Base-by-base conservation (phyloP, 2,113 vertebrate species). In the Gobiocypris rarus region DNA sequence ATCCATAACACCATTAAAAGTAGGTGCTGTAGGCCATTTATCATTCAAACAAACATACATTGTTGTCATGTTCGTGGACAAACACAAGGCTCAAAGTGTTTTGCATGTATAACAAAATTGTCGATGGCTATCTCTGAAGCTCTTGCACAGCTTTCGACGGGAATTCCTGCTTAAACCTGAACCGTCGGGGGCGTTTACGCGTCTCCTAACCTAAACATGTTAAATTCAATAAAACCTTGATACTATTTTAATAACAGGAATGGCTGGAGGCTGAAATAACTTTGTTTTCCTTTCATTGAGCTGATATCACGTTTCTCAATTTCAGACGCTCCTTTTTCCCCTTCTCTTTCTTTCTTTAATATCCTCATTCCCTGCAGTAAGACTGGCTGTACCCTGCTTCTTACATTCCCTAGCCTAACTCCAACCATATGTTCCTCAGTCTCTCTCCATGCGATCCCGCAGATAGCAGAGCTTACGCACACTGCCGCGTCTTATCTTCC, bases 201-300 rank as follows among this genome's bases (percentile, higher is more conserved):
- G 85, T 88, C 88, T 86, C 79, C 59, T 86, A 90, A 88, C 61
- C 89, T 92, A 94, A 93, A 93, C 92, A 94, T 90, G 90, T 91
- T 93, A 88, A 92, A 95, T 92, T 94, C 91, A 94, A 95, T 94
- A 92, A 94, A 92, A 91, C 89, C 86, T 73, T 90, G 90, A 92
- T 93, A 91, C 89, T 90, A 85, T 91, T 94, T 93, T 92, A 93
- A 93, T 93, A 93, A 93, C 90, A 93, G 88, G 91, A 93, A 94
- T 93, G 86, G 89, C 91, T 91, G 80, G 88, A 84, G 87, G 92
- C 92, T 91, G 89, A 91, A 92, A 92, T 90, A 90, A 93, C 90
- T 87, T 89, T 93, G 92, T 91, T 94, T 94, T 92, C 91, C 90
- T 94, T 94, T 85, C 89, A 89, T 85, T 75, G 86, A 89, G 80